These are phyloP conservation scores for Conus canariensis DNA, from an alignment of 2,888 invertebrate genomes.

Conservation along the genomic window DNA sequence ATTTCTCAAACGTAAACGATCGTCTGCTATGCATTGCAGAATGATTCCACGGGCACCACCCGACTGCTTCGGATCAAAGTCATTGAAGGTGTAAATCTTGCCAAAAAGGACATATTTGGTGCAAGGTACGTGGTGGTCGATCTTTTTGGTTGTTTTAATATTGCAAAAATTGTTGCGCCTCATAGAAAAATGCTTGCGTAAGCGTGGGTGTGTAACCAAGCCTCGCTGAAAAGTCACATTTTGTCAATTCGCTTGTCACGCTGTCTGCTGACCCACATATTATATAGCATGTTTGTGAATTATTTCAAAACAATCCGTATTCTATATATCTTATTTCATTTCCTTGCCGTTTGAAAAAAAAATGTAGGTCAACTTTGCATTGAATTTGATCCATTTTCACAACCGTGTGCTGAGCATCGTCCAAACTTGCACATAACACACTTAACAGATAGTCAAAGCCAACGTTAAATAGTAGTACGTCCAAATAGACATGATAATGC, in stretches of 20 bases:
- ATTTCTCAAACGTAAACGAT: not conserved
- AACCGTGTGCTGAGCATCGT: too few species aligned
- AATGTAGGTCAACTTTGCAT: too few species aligned
- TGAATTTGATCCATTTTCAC: too few species aligned
- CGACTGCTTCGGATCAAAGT: constrained; percentile 71
- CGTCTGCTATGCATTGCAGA: constrained; percentile 55
- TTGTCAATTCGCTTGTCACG: not conserved
- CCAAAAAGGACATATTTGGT: constrained; percentile 99
- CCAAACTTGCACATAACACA: too few species aligned
- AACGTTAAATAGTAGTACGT: too few species aligned
- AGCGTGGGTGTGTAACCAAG: not conserved
- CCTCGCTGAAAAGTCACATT: not conserved
- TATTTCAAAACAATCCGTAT: too few species aligned
- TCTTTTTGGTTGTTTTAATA: constrained; percentile 41
- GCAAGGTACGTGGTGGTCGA: constrained; percentile 85
- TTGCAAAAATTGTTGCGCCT: not conserved
- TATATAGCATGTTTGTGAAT: not conserved
- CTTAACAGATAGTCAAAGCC: too few species aligned
- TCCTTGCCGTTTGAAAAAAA: too few species aligned
- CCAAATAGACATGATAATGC: too few species aligned
- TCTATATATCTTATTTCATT: too few species aligned
- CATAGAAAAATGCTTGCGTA: not conserved
- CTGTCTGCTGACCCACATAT: not conserved
- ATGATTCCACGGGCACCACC: constrained; percentile 66
- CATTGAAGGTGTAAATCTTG: constrained; percentile 84